Evolutionary conservation across 2,797 vertebrate species (phyloP), one percentile per base, ranked within the genome.

Genomic region (Mormyrus proboscirostris): DNA sequence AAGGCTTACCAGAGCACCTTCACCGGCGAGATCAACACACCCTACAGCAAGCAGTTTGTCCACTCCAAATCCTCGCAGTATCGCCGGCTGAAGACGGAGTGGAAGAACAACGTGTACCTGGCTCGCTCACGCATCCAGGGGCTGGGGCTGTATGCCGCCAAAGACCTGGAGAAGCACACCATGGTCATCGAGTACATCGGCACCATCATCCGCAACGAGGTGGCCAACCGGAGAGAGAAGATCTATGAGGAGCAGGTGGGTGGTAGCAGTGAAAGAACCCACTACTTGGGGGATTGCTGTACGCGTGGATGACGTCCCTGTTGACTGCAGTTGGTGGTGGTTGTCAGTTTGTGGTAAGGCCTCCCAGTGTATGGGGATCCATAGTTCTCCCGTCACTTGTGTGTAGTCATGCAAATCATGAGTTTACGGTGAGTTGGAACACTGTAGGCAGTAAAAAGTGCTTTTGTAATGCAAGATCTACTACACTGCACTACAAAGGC

Each of bases 111-210:
- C 0, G 99, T 99, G 69, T 99, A 99, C 93, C 96, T 99, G 95
- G 99, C 99, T 0, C 97, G 98, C 2, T 99, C 98, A 5, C 97
- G 98, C 50, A 99, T 99, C 93, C 99, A 99, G 93, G 99, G 99
- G 51, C 93, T 99, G 89, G 99, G 99, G 85, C 96, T 99, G 84
- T 99, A 99, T 0, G 99, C 99, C 0, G 97, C 98, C 83, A 99
- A 99, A 93, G 99, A 99, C 94, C 95, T 99, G 90, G 99, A 99
- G 94, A 99, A 99, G 96, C 99, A 99, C 96, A 99, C 99, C 5
- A 99, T 99, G 99, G 99, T 99, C 95, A 99, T 99, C 0, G 99
- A 99, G 94, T 99, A 99, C 94, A 99, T 99, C 0, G 99, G 99
- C 89, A 99, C 99, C 10, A 99, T 99, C 95, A 99, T 99, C 92